Evolutionary conservation across 1,140 invertebrate species (phyloP), one percentile per base, ranked within the genome.

Genomic region (Conus ventricosus): DNA sequence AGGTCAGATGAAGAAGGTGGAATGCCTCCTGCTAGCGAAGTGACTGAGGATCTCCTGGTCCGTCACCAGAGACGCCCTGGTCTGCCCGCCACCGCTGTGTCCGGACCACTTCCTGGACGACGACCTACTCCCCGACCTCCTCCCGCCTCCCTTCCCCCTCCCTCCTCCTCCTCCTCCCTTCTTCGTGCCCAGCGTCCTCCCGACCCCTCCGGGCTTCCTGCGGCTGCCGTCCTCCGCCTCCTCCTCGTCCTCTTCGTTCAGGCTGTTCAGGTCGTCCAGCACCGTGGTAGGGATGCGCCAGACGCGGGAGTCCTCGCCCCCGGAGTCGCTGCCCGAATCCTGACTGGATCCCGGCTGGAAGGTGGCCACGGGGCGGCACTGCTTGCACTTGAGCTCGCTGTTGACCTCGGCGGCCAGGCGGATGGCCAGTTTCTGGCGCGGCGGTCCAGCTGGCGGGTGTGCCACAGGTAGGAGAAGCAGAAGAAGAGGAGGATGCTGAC

Each of bases 21-120:
- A 91, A 83, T 91, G 90, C 39, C 90, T 67, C 39, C 90, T 82
- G 83, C 86, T 89, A 23, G 90, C 90, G 75, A 90, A 91, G 82
- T 91, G 90, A 17, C 82, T 88, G 51, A 91, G 85, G 51, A 91
- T 90, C 63, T 91, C 90, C 67, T 91, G 85, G 63, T 91, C 90
- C 1, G 90, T 90, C 10, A 91, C 88, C 23, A 88, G 82, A 15
- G 90, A 91, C n/a, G 67, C 84, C 20, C 89, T 25, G 81, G 88
- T 90, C 10, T 88, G 84, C 39, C 39, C 39, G 11, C 89, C 63
- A 11, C 84, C 76, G 23, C 76, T 87, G 54, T 63, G 27, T 6
- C 86, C 83, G 7, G 89, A 88, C 54, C 71, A 84, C 39, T 71
- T 82, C 80, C 85, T 80, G 63, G 84, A 84, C 63, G 81, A 81